These are phyloP conservation scores for Cebus imitator DNA, from an alignment of 2,113 vertebrate species.

Conservation along the genomic window DNA sequence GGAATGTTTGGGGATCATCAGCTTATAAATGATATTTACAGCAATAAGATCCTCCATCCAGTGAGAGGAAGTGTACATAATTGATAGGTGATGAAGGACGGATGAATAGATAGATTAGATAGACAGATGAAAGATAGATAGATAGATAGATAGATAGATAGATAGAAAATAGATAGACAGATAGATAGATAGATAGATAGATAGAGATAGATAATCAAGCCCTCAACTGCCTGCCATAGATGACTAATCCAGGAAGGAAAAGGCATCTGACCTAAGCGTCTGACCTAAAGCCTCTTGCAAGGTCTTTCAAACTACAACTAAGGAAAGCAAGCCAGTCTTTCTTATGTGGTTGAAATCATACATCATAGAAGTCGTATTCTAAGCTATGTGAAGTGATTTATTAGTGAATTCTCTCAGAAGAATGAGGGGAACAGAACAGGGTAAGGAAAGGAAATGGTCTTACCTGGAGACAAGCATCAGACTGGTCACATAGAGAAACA, in stretches of 20 bases:
- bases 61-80: neutral
- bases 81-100: neutral
- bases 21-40: neutral
- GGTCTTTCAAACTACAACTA: neutral
- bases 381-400: neutral
- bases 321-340: neutral
- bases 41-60: neutral
- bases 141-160: neutral
- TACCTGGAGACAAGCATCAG: neutral
- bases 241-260: neutral
- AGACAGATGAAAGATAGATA: neutral
- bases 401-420: neutral
- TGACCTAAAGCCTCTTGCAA: neutral
- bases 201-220: neutral
- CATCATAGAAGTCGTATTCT: neutral
- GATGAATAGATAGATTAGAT: neutral
- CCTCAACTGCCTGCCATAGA: neutral
- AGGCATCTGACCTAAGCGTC: neutral
- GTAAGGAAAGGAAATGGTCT: neutral
- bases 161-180: neutral
- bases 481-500: neutral
- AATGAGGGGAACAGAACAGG: neutral
- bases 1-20: neutral
- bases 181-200: neutral
- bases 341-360: neutral